A percentile compares a stretch with the other conserved stretches of the same genome.
Evolutionary conservation across 2,797 vertebrate species (phyloP).

Genomic region (Borostomias antarcticus): DNA sequence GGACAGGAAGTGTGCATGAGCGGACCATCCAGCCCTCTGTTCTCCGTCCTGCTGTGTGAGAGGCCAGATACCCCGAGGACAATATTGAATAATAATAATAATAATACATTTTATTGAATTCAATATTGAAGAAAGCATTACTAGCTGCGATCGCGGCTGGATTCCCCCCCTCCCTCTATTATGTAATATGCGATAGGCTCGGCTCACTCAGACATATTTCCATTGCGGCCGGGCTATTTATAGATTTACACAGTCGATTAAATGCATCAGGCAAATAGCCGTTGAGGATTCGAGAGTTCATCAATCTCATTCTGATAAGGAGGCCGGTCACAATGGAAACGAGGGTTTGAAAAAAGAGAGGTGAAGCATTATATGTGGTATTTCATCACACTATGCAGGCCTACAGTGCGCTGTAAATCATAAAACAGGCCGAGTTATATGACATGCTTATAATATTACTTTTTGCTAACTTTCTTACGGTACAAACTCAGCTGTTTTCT

Average conservation of each 20-base stretch:
- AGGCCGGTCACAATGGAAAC: constrained; percentile 19
- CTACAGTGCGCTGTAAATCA: neutral
- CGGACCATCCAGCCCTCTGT: no score
- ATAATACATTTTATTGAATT: no score
- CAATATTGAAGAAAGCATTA: no score
- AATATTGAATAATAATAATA: constrained; percentile 50
- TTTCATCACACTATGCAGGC: constrained; percentile 29
- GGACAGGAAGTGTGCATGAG: no score
- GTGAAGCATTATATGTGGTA: no score
- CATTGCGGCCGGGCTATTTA: constrained; percentile 45
- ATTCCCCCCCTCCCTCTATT: constrained; percentile 51
- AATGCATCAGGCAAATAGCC: constrained; percentile 28
- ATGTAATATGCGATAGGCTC: constrained; percentile 42
- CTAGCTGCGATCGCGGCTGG: constrained; percentile 51
- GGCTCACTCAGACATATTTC: constrained; percentile 48
- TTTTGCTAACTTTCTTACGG: neutral
- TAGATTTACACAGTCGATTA: constrained; percentile 34
- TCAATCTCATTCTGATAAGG: constrained; percentile 33
- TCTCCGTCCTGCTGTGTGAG: no score
- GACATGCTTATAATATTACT: no score
- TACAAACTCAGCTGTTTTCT: neutral
- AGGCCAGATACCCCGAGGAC: constrained; percentile 31
- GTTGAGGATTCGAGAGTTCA: constrained; percentile 25
- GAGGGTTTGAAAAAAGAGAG: no score
- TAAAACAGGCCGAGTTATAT: no score